Evolutionary conservation across 2,888 invertebrate genomes (phyloP), one percentile per base, ranked within the genome.

Genomic region (Sarcophaga subvicina): DNA sequence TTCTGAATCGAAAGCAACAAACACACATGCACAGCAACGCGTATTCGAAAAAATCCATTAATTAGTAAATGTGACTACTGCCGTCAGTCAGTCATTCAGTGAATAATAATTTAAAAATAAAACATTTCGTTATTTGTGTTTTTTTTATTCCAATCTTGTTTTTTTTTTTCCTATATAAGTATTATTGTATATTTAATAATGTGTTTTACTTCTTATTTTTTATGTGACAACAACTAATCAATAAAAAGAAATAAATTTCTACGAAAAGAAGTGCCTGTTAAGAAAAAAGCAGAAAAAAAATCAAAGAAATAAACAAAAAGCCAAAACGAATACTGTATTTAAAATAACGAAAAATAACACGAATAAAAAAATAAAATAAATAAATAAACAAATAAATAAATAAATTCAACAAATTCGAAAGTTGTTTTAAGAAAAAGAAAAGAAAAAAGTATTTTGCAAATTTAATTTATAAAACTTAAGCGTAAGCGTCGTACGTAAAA

Each of bases 21-120:
- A 49, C 4, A 71, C 4, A 71, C 3, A n/a, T 59, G 14, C n/a
- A 8, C 1, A 63, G 25, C 27, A n/a, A 37, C n/a, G 62, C 37
- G 64, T 70, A 66, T 64, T 45, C 37, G 67, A 54, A 54, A 54
- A 54, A 71, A 69, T 22, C 60, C 66, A 69, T 86, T 59, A 66
- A 71, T 54, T 72, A 64, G 8, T 37, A 37, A 37, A 37, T 37
- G 37, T 37, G 37, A 37, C 8, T 37, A 37, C 37, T 37, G 10
- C 37, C 37, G 10, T 37, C 37, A 37, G 37, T 8, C 37, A 62
- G 62, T 14, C 64, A 80, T 80, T 59, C 80, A 79, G 87, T 84
- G 87, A 87, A 87, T 87, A 87, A 87, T 84, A 80, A 79, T 83
- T 87, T 87, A 84, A 87, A 87, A 84, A 84, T 87, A 84, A 87